Evolutionary conservation across 2,797 vertebrate species (phyloP), one percentile per base, ranked within the genome.

Genomic region (Alca torda): DNA sequence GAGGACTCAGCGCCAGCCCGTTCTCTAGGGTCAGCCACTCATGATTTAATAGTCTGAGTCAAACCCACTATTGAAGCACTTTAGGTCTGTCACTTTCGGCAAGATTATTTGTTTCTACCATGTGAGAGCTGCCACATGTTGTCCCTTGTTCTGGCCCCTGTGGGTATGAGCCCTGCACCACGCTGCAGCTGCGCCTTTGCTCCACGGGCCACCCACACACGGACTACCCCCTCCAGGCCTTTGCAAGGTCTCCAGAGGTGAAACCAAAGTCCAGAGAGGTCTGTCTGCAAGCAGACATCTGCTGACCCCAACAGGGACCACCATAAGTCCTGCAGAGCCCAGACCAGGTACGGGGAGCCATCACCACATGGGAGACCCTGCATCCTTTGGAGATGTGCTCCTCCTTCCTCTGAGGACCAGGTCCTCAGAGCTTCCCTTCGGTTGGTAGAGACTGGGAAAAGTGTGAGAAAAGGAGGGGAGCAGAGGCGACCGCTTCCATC

Each of bases 31-130:
- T 91, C 74, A 92, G 48, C 45, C 61, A 16, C 24, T n/a, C 0
- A 0, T 5, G 13, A 28, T 67, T 81, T 65, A 19, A 23, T 9
- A 61, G 13, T 23, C 37, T 1, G 2, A 37, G 68, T 54, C 54
- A 82, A 81, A 79, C 10, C 23, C 0, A 0, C 24, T 17, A 1
- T n/a, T 24, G 60, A 63, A 67, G 68, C 17, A 39, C 61, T 28
- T 67, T 41, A 33, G 46, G 28, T 28, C 68, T 3, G 1, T 45
- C 51, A 25, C 39, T 72, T 81, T 1, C 21, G 54, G 18, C 0
- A 10, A 73, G 24, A 39, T 45, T 30, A 8, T 53, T 77, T 61
- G 28, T 65, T 92, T 64, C 64, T 54, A 7, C 21, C 5, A 0
- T 6, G n/a, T 28, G 65, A 39, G 31, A 94, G 19, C 73, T 82